phyloP scores from a whole-genome alignment of 2,113 vertebrate species.

The Ceuthmochares aereus region DNA sequence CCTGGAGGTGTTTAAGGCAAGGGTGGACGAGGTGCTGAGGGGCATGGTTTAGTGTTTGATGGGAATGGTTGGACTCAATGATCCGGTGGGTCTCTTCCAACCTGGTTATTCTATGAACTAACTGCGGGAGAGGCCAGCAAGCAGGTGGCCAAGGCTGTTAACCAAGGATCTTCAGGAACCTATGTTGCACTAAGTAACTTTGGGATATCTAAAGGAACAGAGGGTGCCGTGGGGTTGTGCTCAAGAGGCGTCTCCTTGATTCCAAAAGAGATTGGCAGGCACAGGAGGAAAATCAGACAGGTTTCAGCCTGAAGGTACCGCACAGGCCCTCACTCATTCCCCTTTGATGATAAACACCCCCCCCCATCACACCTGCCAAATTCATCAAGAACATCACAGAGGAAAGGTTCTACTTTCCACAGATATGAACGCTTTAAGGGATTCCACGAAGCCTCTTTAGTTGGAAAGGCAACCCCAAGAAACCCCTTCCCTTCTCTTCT shows the following conservation, averaged over 20 bases:
- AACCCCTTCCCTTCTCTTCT: conserved; percentile 26
- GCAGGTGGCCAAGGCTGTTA: not conserved
- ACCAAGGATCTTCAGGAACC: not conserved
- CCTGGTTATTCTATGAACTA: too few species aligned
- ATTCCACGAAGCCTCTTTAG: conserved; percentile 56
- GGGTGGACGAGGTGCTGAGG: too few species aligned
- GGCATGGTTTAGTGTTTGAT: too few species aligned
- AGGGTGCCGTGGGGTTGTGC: conserved; percentile 59
- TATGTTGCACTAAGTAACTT: not conserved
- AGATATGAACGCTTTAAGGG: conserved; percentile 39
- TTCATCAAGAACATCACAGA: conserved; percentile 70
- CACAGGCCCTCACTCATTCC: conserved; percentile 70
- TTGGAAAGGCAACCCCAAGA: conserved; percentile 60
- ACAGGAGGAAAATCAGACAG: conserved; percentile 70
- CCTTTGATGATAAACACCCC: conserved; percentile 68
- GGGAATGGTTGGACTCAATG: too few species aligned
- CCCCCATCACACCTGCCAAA: conserved; percentile 53
- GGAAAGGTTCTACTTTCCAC: conserved; percentile 5
- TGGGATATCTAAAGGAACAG: not conserved
- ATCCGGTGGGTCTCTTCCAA: too few species aligned
- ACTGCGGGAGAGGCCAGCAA: not conserved
- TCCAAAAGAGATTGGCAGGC: conserved; percentile 67
- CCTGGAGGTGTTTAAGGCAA: too few species aligned
- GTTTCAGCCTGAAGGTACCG: conserved; percentile 68
- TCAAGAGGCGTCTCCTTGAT: conserved; percentile 68